Evolutionary conservation across 2,888 invertebrate species (phyloP), one percentile per base, ranked within the genome.

Genomic region (Agrilus cyanescens): DNA sequence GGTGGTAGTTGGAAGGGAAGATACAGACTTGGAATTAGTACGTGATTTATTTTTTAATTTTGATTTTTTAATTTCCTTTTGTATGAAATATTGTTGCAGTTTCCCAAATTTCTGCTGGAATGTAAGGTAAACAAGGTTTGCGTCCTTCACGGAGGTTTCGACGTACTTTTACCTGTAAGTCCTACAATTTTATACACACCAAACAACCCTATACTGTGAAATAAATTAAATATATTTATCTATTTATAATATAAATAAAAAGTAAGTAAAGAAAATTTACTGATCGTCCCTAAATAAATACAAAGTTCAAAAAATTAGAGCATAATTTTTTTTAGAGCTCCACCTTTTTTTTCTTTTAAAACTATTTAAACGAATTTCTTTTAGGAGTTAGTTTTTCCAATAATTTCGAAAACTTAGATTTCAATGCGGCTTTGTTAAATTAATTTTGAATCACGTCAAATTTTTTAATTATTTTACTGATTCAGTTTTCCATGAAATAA

Each of bases 141-240:
- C 62, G 78, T 85, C 12, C 72, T 95, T 12, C 89, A 93, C 67
- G 86, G 86, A 42, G 94, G 94, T 35, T 84, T 91, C 54, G 76
- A 85, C 50, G 78, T 84, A n/a, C 70, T 94, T 37, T 71, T 76
- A 46, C 67, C 78, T 3, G 75, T 80, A 49, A 72, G 78, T 40
- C 80, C 84, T 0, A 78, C 77, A 4, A 64, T 80, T 20, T 56
- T 66, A 46, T 52, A 58, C 16, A 47, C 55, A 16, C 54, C 53
- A 41, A 56, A 51, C 25, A 25, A 10, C 10, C 25, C 25, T 25
- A 10, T 25, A 10, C 25, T 40, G 12, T 32, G 13, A 16, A 15
- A 13, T 39, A 25, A 25, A 16, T 12, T 12, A n/a, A 14, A 8
- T 14, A 33, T 15, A 12, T n/a, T 12, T 4, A 33, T 33, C 12